These are phyloP conservation scores for Nematostella vectensis DNA, from an alignment of 92 coral and sea anemone species.

Conservation along the genomic window DNA sequence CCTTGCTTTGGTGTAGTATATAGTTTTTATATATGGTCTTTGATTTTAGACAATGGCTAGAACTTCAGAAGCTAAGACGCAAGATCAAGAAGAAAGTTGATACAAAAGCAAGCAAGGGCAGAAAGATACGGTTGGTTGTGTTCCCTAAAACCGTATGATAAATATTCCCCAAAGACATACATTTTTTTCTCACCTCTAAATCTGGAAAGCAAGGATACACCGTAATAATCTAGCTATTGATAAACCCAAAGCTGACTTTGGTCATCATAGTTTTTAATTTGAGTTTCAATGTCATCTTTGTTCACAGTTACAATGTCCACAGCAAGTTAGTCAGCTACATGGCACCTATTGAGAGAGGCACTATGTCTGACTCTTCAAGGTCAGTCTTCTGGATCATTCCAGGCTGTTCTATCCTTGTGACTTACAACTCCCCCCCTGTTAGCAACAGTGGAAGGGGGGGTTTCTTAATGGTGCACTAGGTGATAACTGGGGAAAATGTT, in stretches of 20 bases:
- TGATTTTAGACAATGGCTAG: constrained; percentile 80
- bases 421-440: too few relatives aligned
- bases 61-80: constrained; percentile 79
- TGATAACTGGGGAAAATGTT: too few relatives aligned
- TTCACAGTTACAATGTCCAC: constrained; percentile 87
- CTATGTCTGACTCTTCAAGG: constrained; percentile 84
- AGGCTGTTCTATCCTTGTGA: neutral
- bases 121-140: constrained; percentile 62
- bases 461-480: too few relatives aligned
- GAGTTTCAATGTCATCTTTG: too few relatives aligned
- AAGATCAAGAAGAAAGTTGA: constrained; percentile 83
- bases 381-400: constrained; percentile 9
- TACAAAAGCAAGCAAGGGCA: constrained; percentile 91
- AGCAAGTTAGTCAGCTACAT: constrained; percentile 83
- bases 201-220: too few relatives aligned
- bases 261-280: too few relatives aligned
- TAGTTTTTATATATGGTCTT: neutral
- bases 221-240: too few relatives aligned
- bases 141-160: neutral
- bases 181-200: too few relatives aligned
- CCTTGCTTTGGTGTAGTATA: neutral
- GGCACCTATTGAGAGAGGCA: constrained; percentile 86
- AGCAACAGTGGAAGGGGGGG: too few relatives aligned
- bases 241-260: too few relatives aligned
- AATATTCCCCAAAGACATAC: too few relatives aligned